phyloP scores from a whole-genome alignment of 2,113 vertebrate species.

The Paraplagusia blochii region DNA sequence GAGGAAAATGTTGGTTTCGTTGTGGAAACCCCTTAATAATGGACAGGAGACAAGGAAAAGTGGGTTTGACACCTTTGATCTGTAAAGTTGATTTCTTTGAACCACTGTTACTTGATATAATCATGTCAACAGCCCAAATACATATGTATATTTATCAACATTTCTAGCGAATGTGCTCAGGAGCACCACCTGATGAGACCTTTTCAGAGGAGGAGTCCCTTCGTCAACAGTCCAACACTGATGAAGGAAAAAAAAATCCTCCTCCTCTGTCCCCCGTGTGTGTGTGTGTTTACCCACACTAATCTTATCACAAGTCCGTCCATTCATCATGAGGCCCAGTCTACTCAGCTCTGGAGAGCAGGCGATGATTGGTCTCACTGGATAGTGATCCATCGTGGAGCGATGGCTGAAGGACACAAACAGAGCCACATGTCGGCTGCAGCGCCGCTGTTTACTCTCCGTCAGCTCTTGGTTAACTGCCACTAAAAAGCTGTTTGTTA shows the following conservation, averaged over 20 bases:
- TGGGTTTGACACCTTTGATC: too few relatives aligned
- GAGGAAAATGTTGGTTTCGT: too few relatives aligned
- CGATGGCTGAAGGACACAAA: constrained; percentile 27
- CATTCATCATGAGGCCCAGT: constrained; percentile 60
- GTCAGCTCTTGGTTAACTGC: constrained; percentile 31
- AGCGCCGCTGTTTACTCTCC: constrained; percentile 47
- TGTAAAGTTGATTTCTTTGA: too few relatives aligned
- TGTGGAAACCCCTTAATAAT: too few relatives aligned
- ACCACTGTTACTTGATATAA: too few relatives aligned
- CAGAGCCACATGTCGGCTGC: constrained; percentile 19
- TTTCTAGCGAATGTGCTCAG: neutral
- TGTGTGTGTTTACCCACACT: constrained; percentile 41
- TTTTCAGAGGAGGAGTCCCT: constrained; percentile 28
- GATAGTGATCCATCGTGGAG: constrained; percentile 47
- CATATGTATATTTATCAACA: too few relatives aligned
- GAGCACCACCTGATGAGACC: constrained; percentile 33
- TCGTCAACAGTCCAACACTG: constrained; percentile 34
- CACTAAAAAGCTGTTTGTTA: constrained; percentile 51
- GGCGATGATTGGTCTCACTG: constrained; percentile 32
- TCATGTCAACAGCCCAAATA: too few relatives aligned
- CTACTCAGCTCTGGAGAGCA: constrained; percentile 41
- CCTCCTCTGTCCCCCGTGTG: constrained; percentile 12
- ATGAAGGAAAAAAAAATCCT: constrained; percentile 36
- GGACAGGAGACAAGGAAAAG: too few relatives aligned
- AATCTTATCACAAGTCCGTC: constrained; percentile 62